These are phyloP conservation scores for Drosophila nasuta DNA, from an alignment of 1,140 invertebrate species.

Conservation along the genomic window DNA sequence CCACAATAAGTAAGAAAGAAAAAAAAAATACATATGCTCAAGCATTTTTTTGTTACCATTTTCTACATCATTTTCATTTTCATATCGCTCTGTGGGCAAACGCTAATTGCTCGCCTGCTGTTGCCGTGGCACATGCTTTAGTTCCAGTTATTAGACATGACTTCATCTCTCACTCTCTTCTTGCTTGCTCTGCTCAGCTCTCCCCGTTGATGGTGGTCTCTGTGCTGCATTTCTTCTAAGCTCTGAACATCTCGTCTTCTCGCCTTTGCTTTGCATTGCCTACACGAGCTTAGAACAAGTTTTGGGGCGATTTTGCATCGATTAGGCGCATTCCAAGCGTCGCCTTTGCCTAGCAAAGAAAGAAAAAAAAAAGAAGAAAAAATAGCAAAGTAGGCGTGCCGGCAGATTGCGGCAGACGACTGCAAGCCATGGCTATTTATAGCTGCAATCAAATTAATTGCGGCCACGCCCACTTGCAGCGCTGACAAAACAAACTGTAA, in stretches of 20 bases:
- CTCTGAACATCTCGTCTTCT: not conserved
- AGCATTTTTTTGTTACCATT: constrained; percentile 23
- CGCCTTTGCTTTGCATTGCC: not conserved
- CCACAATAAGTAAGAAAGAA: constrained; percentile 12
- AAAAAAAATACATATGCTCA: constrained; percentile 15
- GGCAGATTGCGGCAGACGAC: constrained; percentile 46
- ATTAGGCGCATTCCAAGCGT: constrained; percentile 77
- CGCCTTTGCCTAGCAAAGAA: constrained; percentile 31
- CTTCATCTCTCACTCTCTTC: constrained; percentile 27
- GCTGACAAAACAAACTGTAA: constrained; percentile 75
- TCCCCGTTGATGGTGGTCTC: constrained; percentile 43
- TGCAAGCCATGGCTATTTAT: constrained; percentile 67
- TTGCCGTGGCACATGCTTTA: constrained; percentile 70
- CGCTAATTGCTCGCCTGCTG: constrained; percentile 64
- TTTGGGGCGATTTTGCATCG: constrained; percentile 72
- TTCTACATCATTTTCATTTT: constrained; percentile 20
- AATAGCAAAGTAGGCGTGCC: constrained; percentile 58
- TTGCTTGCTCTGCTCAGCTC: not conserved
- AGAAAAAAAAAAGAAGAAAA: not conserved
- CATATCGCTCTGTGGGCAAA: constrained; percentile 40
- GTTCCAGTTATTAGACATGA: constrained; percentile 79
- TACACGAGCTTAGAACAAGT: constrained; percentile 64
- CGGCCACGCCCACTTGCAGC: constrained; percentile 67
- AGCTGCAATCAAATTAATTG: constrained; percentile 81
- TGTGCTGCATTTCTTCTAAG: constrained; percentile 20